Conservation (phyloP, 1,140 invertebrate genomes). For the Tetramorium parvispinum region DNA sequence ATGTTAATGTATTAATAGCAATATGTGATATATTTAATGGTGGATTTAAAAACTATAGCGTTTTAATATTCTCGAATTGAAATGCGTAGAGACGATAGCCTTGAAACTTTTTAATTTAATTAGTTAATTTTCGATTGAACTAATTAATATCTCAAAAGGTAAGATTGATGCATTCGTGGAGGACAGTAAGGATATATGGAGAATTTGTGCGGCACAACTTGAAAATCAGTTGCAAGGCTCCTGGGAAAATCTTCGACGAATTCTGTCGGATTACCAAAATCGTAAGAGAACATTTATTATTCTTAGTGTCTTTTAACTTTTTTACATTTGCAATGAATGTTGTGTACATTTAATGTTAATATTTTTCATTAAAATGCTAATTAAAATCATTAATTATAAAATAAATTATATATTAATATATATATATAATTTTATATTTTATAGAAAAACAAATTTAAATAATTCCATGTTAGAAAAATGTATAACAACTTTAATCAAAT, state of each 20-base stretch:
- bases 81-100: not conserved
- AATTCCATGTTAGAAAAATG: not conserved
- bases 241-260: conserved; percentile 64
- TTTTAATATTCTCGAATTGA: not conserved
- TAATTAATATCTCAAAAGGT: conserved; percentile 54
- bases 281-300: conserved; percentile 65
- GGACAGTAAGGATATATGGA: conserved; percentile 67
- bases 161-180: conserved; percentile 71
- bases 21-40: not conserved
- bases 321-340: conserved; percentile 4
- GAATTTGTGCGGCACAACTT: conserved; percentile 58
- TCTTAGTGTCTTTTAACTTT: not conserved
- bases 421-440: not conserved
- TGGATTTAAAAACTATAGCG: not conserved
- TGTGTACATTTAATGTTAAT: not conserved
- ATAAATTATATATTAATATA: not conserved
- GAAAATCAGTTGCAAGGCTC: conserved; percentile 67
- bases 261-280: conserved; percentile 74
- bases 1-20: not conserved
- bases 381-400: conserved; percentile 2
- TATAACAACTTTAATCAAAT: not conserved
- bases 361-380: not conserved
- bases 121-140: not conserved
- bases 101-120: not conserved
- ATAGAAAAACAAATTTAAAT: not conserved